Base-by-base conservation (phyloP, 1,140 invertebrate genomes). In the Hormaphis cornu region DNA sequence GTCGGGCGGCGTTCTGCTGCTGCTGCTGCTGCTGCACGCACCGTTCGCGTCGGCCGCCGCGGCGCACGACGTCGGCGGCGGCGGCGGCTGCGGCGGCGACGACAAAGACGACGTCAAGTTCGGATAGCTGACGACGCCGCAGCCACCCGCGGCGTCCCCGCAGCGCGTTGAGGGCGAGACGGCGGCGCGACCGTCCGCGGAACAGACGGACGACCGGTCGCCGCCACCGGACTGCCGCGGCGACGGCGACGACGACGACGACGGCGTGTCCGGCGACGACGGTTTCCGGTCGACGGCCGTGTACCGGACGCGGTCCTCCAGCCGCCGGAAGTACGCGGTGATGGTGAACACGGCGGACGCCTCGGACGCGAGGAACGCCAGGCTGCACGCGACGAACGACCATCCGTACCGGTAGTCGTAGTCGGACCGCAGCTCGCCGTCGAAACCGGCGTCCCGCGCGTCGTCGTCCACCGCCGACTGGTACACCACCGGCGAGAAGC, bases 381-480 rank as follows among this genome's bases (percentile, higher is more conserved):
- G 78, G 28, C 85, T 83, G 6, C 86, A 85, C 14, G 85, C 80
- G 73, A 87, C 83, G 75, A 88, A 87, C 69, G 85, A 86, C 85
- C 85, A 87, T 50, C 86, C 87, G 75, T 88, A 89, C 24, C 81
- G 80, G 77, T 85, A 86, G 71, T 83, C 80, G 72, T 82, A 63
- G 30, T 54, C 26, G 70, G 61, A 53, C 16, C 16, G 14, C 1
- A 84, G 59, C 79, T 70, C 33, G 74, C 75, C 18, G 42, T 71
- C 52, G 66, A 59, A 66, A 28, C 30, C 28, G 16, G 40, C 61
- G 63, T 42, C 66, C 8, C 5, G 18, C 1, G 3, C 16, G 3
- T 50, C 54, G 16, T 50, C 24, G 2, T 5, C 30, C 5, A n/a
- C 20, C 10, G 22, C n/a, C 16, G 77, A 75, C 6, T 69, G 56